Evolutionary conservation across 1,140 invertebrate genomes (phyloP).

Genomic region (Nomia melanderi): DNA sequence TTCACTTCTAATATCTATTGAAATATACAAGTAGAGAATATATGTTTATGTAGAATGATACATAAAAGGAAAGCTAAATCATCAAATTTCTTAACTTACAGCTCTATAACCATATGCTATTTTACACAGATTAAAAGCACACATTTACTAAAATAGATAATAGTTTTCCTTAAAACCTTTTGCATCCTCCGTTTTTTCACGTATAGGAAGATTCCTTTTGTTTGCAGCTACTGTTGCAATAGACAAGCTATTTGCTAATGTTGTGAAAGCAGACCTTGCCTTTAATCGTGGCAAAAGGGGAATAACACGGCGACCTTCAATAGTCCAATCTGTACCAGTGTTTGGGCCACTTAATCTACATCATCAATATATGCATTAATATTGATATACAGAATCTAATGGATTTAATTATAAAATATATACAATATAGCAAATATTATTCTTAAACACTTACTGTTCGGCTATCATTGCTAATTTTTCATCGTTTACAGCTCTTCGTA

Average conservation of each 20-base stretch:
- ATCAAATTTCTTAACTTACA: constrained; percentile 21
- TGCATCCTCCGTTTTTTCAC: constrained; percentile 67
- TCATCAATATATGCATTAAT: constrained; percentile 4
- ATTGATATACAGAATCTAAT: constrained; percentile 41
- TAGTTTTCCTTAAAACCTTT: constrained; percentile 57
- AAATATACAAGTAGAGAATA: neutral
- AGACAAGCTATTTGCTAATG: constrained; percentile 88
- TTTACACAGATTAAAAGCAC: constrained; percentile 44
- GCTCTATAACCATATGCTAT: constrained; percentile 26
- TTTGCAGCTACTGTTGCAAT: constrained; percentile 81
- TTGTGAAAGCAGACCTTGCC: constrained; percentile 91
- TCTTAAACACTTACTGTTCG: constrained; percentile 86
- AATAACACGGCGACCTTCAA: constrained; percentile 90
- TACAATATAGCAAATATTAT: constrained; percentile 32
- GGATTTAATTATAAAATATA: constrained; percentile 11
- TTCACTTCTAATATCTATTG: constrained; percentile 45
- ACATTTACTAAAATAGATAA: constrained; percentile 48
- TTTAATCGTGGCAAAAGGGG: constrained; percentile 90
- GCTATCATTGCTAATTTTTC: constrained; percentile 93
- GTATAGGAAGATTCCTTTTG: constrained; percentile 74
- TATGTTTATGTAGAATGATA: neutral
- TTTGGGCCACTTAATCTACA: constrained; percentile 90
- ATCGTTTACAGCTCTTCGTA: constrained; percentile 94
- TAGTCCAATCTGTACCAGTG: constrained; percentile 91
- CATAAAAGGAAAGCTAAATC: neutral